Evolutionary conservation across 2,113 vertebrate species (phyloP).

Genomic region (Gymnobelideus leadbeateri): DNA sequence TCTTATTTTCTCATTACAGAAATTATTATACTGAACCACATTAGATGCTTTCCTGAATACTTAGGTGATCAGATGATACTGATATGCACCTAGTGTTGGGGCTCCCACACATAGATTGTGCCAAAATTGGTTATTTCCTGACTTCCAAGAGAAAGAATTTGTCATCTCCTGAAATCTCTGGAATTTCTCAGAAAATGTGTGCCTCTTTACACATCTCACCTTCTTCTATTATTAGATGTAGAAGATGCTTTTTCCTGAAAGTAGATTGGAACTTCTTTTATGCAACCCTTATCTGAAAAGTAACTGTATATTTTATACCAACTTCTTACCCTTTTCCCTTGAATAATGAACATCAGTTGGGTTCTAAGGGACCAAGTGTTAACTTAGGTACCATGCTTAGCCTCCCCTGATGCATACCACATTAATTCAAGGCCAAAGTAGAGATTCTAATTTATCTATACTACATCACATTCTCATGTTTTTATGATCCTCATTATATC

Average conservation of each 20-base stretch:
- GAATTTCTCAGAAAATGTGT: neutral
- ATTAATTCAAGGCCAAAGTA: neutral
- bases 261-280: neutral
- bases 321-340: neutral
- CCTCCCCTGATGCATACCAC: neutral
- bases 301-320: neutral
- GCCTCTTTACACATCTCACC: neutral
- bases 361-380: constrained; percentile 26
- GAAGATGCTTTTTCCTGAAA: neutral
- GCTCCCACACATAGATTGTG: fast-evolving
- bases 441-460: neutral
- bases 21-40: constrained; percentile 23
- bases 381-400: neutral
- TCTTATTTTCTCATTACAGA: constrained; percentile 49
- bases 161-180: neutral
- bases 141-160: constrained; percentile 2
- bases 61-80: constrained; percentile 28
- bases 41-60: constrained; percentile 8
- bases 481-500: neutral
- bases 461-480: neutral
- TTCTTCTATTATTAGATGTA: neutral
- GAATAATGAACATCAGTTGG: constrained; percentile 19
- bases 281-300: constrained; percentile 9
- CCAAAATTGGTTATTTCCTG: neutral
- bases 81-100: neutral